Evolutionary conservation across 2,113 vertebrate species (phyloP).

Genomic region (Percina caprodes): DNA sequence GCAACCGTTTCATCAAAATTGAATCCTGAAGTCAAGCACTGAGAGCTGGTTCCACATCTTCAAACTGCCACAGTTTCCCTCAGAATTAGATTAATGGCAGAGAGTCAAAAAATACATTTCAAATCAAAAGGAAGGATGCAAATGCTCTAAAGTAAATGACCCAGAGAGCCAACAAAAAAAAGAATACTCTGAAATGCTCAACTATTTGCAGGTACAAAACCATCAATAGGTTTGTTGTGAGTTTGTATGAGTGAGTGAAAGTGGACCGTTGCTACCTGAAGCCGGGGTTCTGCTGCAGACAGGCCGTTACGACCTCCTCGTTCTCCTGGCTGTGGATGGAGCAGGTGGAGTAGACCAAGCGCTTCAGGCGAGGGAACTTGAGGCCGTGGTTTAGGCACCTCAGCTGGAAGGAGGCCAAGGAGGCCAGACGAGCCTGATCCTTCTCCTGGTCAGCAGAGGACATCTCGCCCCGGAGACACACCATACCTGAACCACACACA

Average conservation of each 20-base stretch:
- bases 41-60: neutral
- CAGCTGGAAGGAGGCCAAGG: conserved; percentile 90
- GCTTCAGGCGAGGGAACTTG: conserved; percentile 87
- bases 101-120: neutral
- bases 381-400: conserved; percentile 87
- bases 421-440: conserved; percentile 80
- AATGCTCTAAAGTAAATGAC: neutral
- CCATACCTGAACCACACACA: conserved; percentile 87
- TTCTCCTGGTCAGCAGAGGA: conserved; percentile 54
- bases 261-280: conserved; percentile 86
- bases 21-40: neutral
- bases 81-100: neutral
- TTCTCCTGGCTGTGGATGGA: conserved; percentile 93
- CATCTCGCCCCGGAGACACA: conserved; percentile 75
- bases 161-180: too few species aligned
- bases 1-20: neutral
- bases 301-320: conserved; percentile 87
- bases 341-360: conserved; percentile 95
- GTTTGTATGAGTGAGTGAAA: neutral
- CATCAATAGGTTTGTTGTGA: neutral
- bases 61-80: neutral
- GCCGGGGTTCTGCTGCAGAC: conserved; percentile 81
- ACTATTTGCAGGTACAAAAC: neutral
- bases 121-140: neutral
- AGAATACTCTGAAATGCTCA: neutral